Conservation (phyloP, 2,797 vertebrate species). For the Hypotaenidia philippensis region DNA sequence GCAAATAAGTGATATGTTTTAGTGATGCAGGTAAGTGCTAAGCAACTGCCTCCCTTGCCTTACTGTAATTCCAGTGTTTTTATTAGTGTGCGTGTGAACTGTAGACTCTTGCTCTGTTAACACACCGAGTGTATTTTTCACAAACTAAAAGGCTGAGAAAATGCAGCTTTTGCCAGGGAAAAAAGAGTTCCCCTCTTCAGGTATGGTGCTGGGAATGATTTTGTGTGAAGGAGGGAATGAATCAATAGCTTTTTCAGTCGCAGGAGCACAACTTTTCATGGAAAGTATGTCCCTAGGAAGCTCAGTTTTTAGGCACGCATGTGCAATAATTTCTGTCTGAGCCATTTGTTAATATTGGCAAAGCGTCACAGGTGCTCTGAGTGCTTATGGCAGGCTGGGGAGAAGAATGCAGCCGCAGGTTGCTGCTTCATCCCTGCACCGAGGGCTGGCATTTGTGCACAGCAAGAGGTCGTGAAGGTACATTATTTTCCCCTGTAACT, state of each 20-base stretch:
- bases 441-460: background rate
- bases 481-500: background rate
- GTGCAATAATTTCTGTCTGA: slow-evolving; percentile 34
- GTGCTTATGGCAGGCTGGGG: background rate
- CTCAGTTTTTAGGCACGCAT: background rate
- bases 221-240: background rate
- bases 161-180: background rate
- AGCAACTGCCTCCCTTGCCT: background rate
- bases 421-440: background rate
- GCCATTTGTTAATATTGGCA: slow-evolving; percentile 48
- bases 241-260: slow-evolving; percentile 3
- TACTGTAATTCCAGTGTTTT: background rate
- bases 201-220: background rate
- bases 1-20: background rate
- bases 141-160: background rate
- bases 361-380: background rate
- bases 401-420: background rate
- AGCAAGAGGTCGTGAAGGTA: background rate
- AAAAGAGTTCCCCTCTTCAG: background rate
- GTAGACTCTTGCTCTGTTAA: background rate
- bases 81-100: background rate
- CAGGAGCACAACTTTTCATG: background rate
- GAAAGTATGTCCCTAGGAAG: background rate
- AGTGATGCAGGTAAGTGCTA: no score
- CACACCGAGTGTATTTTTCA: background rate